These are phyloP conservation scores for Augochlora pura DNA, from an alignment of 1,140 invertebrate species.

Conservation along the genomic window DNA sequence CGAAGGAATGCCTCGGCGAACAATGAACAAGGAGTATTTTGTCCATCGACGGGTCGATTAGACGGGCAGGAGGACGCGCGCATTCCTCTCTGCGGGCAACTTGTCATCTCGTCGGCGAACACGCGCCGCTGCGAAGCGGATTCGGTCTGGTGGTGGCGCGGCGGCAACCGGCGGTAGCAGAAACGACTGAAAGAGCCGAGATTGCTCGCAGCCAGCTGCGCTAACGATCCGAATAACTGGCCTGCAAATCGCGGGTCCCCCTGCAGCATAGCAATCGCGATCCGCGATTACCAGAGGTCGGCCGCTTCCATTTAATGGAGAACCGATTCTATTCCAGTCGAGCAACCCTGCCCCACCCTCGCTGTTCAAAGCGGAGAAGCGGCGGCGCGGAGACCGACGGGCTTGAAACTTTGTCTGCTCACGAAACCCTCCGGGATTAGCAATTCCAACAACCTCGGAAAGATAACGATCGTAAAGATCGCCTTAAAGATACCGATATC, in stretches of 20 bases:
- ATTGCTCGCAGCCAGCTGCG: background rate
- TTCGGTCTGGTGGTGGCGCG: background rate
- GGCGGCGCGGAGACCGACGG: too few species aligned
- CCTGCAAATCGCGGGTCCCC: constrained; percentile 40
- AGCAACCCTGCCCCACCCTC: too few species aligned
- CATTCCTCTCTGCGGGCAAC: too few species aligned
- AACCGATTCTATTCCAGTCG: background rate
- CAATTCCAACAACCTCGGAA: too few species aligned
- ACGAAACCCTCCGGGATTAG: too few species aligned
- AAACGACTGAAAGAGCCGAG: background rate
- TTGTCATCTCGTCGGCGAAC: too few species aligned
- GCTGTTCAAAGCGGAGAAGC: too few species aligned
- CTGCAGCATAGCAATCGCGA: constrained; percentile 5
- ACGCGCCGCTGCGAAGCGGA: background rate
- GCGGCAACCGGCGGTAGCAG: background rate
- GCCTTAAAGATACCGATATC: too few species aligned
- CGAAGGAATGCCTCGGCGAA: too few species aligned
- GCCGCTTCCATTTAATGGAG: constrained; percentile 18
- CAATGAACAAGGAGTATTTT: too few species aligned
- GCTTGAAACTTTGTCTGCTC: too few species aligned
- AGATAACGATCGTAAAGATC: too few species aligned
- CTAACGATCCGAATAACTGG: constrained; percentile 43
- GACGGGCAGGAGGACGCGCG: background rate
- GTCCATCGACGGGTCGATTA: background rate
- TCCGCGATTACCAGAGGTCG: background rate